Conservation (phyloP, 1,140 invertebrate species). For the Globodera rostochiensis region DNA sequence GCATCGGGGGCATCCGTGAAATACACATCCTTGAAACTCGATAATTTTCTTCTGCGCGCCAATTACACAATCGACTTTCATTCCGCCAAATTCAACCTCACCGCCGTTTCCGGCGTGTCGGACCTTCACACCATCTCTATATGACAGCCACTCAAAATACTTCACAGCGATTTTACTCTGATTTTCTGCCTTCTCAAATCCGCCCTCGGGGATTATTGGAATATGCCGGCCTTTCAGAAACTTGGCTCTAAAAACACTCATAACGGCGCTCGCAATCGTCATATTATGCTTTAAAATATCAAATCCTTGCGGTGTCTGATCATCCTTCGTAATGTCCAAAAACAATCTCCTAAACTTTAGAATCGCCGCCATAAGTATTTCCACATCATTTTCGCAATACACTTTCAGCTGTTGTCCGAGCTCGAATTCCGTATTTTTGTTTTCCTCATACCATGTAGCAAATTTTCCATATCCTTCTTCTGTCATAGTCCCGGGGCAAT, state of each 20-base stretch:
- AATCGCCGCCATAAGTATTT: too few relatives aligned
- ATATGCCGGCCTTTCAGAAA: neutral
- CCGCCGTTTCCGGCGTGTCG: neutral
- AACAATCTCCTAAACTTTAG: too few relatives aligned
- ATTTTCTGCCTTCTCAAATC: slow-evolving; percentile 7
- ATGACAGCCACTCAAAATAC: neutral
- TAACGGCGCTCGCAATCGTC: too few relatives aligned
- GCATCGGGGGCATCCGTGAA: neutral
- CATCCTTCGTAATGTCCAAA: too few relatives aligned
- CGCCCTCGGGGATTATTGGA: neutral
- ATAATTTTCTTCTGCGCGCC: neutral
- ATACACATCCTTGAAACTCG: slow-evolving; percentile 5
- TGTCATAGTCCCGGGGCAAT: too few relatives aligned
- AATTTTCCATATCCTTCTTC: too few relatives aligned
- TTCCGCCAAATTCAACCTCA: neutral
- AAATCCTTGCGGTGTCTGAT: too few relatives aligned
- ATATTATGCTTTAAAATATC: too few relatives aligned
- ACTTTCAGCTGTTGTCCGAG: too few relatives aligned
- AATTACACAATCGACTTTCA: neutral
- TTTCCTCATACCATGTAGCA: too few relatives aligned
- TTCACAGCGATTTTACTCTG: slow-evolving; percentile 13
- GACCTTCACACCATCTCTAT: neutral
- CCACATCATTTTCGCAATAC: too few relatives aligned
- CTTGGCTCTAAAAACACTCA: neutral
- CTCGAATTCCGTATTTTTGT: too few relatives aligned